These are phyloP conservation scores for Falco peregrinus DNA, from an alignment of 2,797 vertebrate genomes.

Conservation along the genomic window DNA sequence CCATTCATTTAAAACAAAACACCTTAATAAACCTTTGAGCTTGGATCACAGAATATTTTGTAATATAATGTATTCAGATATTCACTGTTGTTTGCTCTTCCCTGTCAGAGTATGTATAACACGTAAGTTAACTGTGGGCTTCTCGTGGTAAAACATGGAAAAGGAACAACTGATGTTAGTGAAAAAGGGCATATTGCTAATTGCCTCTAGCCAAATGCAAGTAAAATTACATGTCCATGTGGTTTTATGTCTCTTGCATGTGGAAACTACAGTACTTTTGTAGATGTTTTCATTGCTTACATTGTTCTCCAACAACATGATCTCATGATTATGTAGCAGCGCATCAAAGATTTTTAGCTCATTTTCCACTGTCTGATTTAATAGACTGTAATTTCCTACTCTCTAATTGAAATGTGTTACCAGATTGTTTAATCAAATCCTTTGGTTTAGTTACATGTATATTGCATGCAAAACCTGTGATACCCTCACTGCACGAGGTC, in stretches of 20 bases:
- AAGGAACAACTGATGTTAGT: not conserved
- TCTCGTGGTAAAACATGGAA: not conserved
- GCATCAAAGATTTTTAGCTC: not conserved
- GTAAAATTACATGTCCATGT: not conserved
- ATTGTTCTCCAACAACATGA: not conserved
- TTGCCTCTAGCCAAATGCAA: not conserved
- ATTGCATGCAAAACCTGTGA: not conserved
- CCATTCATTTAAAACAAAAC: not conserved
- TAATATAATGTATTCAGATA: not conserved
- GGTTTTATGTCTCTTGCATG: not conserved
- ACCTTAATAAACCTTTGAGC: not conserved
- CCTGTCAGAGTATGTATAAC: not conserved
- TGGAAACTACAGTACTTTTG: not conserved
- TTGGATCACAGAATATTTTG: not conserved
- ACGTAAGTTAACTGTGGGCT: not conserved
- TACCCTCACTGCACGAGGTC: not conserved
- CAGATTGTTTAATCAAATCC: not conserved
- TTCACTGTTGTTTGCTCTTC: not conserved
- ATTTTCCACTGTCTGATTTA: constrained; percentile 8
- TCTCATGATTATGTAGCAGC: not conserved
- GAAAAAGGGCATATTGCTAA: not conserved
- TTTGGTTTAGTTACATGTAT: not conserved
- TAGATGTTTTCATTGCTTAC: not conserved
- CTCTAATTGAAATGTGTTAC: not conserved
- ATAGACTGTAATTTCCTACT: not conserved